Conservation (phyloP, 2,888 invertebrate genomes). For the Zygaena filipendulae region DNA sequence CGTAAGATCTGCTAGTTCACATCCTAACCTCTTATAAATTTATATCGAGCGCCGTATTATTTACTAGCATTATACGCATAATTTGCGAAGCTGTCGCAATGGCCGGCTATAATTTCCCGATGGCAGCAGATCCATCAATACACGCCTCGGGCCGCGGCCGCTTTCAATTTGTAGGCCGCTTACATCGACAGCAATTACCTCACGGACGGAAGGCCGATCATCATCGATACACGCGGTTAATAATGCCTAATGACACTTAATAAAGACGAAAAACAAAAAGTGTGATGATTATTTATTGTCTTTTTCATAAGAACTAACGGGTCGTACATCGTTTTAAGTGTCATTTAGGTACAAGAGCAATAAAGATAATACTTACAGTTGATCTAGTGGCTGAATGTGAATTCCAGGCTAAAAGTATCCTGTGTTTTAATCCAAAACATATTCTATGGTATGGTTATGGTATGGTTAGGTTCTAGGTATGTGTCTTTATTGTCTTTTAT, state of each 20-base stretch:
- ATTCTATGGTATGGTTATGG: no score
- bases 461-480: no score
- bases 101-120: slow-evolving; percentile 61
- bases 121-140: slow-evolving; percentile 68
- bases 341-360: slow-evolving; percentile 2
- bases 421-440: no score
- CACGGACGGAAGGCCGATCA: slow-evolving; percentile 62
- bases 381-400: no score
- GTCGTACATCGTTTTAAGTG: slow-evolving; percentile 18
- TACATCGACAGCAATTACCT: slow-evolving; percentile 60
- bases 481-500: no score
- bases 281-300: slow-evolving; percentile 56
- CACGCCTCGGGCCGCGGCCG: slow-evolving; percentile 56
- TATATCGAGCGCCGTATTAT: slow-evolving; percentile 56
- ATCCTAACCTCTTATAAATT: slow-evolving; percentile 54
- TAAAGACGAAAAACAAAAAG: slow-evolving; percentile 63
- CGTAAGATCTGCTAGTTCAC: no score
- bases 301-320: slow-evolving; percentile 33
- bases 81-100: slow-evolving; percentile 68
- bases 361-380: no score
- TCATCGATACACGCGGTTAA: slow-evolving; percentile 62
- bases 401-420: no score
- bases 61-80: slow-evolving; percentile 67
- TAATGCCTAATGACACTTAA: slow-evolving; percentile 67
- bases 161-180: slow-evolving; percentile 68